These are phyloP conservation scores for Cecropterus lyciades DNA, from an alignment of 1,140 invertebrate species.

Conservation along the genomic window DNA sequence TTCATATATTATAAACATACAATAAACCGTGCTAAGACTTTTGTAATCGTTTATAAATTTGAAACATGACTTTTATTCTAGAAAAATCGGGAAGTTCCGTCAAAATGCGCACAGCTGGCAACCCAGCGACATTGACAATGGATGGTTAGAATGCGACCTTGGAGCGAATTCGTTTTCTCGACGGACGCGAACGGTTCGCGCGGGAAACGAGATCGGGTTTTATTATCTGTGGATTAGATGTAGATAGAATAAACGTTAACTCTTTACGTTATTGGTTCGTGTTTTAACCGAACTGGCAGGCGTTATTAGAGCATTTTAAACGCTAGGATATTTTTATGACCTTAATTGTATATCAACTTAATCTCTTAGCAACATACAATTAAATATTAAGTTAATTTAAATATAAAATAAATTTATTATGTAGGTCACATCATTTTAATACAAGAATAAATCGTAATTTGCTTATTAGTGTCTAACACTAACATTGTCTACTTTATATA, in stretches of 20 bases:
- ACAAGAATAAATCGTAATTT: too few relatives aligned
- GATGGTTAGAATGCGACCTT: conserved; percentile 78
- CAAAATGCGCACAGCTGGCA: conserved; percentile 21
- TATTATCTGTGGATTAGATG: conserved; percentile 66
- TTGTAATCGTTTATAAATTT: background rate
- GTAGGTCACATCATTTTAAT: too few relatives aligned
- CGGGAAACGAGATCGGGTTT: conserved; percentile 71
- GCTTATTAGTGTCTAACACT: too few relatives aligned
- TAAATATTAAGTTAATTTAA: too few relatives aligned
- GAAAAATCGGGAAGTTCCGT: conserved; percentile 13
- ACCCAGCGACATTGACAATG: conserved; percentile 76
- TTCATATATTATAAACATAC: too few relatives aligned
- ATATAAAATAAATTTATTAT: too few relatives aligned
- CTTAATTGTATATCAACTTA: too few relatives aligned
- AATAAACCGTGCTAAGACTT: too few relatives aligned
- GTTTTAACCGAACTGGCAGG: background rate
- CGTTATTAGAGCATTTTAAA: too few relatives aligned
- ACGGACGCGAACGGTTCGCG: conserved; percentile 62
- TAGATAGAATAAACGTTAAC: conserved; percentile 54
- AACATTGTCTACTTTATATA: too few relatives aligned
- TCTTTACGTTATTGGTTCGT: conserved; percentile 8
- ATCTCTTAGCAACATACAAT: too few relatives aligned
- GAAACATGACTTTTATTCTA: background rate
- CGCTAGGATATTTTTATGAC: too few relatives aligned
- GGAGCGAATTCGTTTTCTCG: conserved; percentile 72